phyloP scores from a whole-genome alignment of 2,113 vertebrate genomes.

The Nymphicus hollandicus region DNA sequence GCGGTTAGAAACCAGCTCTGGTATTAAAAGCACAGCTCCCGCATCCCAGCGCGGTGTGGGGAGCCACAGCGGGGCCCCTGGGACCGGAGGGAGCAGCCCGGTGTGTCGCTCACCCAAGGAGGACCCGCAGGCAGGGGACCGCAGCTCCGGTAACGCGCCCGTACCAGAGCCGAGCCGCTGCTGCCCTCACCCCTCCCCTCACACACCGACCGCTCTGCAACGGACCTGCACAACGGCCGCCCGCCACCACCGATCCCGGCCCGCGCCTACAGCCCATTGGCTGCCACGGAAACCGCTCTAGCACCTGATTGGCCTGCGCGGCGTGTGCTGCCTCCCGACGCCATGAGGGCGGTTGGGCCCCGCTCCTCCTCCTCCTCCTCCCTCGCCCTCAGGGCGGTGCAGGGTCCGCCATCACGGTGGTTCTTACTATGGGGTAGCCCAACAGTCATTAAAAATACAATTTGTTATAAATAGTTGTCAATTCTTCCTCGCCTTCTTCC shows the following conservation, averaged over 20 bases:
- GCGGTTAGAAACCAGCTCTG: neutral
- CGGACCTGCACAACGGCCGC: neutral
- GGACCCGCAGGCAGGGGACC: too few species aligned
- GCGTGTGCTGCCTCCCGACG: too few species aligned
- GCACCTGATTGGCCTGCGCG: neutral
- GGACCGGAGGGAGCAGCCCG: neutral
- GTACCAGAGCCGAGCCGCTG: too few species aligned
- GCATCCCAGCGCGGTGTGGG: neutral
- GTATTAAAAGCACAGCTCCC: neutral
- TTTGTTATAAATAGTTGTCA: neutral
- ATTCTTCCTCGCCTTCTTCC: neutral
- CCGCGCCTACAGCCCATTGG: neutral
- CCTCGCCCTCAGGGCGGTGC: neutral
- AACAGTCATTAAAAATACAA: neutral
- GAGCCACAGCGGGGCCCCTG: neutral
- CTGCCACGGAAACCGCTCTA: neutral
- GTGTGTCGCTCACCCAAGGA: neutral
- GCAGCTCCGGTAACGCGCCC: neutral
- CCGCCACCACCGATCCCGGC: too few species aligned
- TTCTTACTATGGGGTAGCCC: neutral
- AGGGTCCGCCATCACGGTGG: accelerated
- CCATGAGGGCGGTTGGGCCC: neutral
- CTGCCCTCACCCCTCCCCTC: neutral
- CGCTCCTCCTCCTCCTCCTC: neutral
- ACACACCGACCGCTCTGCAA: neutral